phyloP scores from a whole-genome alignment of 2,113 vertebrate species.

The Alligator mississippiensis region DNA sequence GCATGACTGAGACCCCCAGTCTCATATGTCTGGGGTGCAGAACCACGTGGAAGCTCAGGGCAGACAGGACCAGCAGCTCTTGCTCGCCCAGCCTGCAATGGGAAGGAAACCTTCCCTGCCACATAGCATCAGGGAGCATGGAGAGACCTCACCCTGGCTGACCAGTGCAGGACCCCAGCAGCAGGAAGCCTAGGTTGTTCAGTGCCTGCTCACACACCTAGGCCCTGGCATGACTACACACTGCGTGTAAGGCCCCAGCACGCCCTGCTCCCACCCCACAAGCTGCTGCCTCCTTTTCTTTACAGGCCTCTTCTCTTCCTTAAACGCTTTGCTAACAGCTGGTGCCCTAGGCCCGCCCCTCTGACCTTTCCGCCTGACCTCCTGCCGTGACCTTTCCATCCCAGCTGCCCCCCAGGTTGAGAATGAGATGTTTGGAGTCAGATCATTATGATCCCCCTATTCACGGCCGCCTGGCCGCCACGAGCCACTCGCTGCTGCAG shows the following conservation, averaged over 20 bases:
- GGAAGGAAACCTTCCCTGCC: neutral
- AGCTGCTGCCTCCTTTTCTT: neutral
- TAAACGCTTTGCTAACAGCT: neutral
- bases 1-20: neutral
- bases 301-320: neutral
- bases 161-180: neutral
- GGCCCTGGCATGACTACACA: too few species aligned
- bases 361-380: neutral
- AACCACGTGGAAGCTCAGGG: neutral
- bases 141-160: neutral
- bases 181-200: too few species aligned
- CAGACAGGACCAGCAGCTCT: neutral
- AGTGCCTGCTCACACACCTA: too few species aligned
- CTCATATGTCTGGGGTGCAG: neutral
- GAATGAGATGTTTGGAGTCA: neutral
- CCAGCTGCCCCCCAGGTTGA: neutral
- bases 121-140: too few species aligned
- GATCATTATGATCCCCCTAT: neutral
- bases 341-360: neutral
- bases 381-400: neutral
- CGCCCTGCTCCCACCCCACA: neutral
- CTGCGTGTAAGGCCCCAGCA: neutral
- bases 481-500: neutral
- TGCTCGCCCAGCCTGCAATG: neutral
- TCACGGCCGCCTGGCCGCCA: neutral